phyloP scores from a whole-genome alignment of 1,140 invertebrate genomes.

The Cotesia typhae region DNA sequence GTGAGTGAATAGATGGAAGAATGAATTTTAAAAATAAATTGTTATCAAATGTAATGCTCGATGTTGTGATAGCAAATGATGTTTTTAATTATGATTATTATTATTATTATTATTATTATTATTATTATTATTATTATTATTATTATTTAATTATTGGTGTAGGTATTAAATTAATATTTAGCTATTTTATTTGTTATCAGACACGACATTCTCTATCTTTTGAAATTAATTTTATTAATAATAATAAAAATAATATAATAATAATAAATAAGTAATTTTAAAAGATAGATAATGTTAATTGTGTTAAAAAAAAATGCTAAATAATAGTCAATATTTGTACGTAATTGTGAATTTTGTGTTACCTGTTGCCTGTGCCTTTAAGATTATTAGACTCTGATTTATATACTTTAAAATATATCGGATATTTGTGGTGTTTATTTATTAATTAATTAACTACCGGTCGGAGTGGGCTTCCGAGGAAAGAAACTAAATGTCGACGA shows the following conservation, averaged over 20 bases:
- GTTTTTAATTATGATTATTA: slow-evolving; percentile 21
- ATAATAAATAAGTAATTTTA: slow-evolving; percentile 17
- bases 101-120: slow-evolving; percentile 15
- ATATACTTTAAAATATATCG: slow-evolving; percentile 38
- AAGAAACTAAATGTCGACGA: not conserved
- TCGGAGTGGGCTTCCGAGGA: slow-evolving; percentile 54
- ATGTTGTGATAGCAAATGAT: slow-evolving; percentile 34
- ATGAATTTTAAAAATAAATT: slow-evolving; percentile 23
- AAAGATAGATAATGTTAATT: slow-evolving; percentile 22
- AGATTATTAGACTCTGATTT: slow-evolving; percentile 53
- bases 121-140: not conserved
- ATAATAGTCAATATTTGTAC: slow-evolving; percentile 42
- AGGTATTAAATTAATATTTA: not conserved
- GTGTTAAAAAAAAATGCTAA: slow-evolving; percentile 35
- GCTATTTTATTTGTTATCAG: slow-evolving; percentile 13
- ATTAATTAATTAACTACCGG: slow-evolving; percentile 47
- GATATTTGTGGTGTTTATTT: slow-evolving; percentile 28
- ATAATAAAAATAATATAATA: slow-evolving; percentile 13
- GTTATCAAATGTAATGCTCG: slow-evolving; percentile 19
- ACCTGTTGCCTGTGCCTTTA: slow-evolving; percentile 62
- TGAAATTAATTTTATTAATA: not conserved
- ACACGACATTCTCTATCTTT: slow-evolving; percentile 19
- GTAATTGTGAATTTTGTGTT: slow-evolving; percentile 51
- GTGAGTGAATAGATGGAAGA: slow-evolving; percentile 8
- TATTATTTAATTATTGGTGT: slow-evolving; percentile 8